A percentile compares a stretch with the other conserved stretches of the same genome.
phyloP scores from a whole-genome alignment of 1,140 invertebrate species.

The Dinoponera quadriceps region DNA sequence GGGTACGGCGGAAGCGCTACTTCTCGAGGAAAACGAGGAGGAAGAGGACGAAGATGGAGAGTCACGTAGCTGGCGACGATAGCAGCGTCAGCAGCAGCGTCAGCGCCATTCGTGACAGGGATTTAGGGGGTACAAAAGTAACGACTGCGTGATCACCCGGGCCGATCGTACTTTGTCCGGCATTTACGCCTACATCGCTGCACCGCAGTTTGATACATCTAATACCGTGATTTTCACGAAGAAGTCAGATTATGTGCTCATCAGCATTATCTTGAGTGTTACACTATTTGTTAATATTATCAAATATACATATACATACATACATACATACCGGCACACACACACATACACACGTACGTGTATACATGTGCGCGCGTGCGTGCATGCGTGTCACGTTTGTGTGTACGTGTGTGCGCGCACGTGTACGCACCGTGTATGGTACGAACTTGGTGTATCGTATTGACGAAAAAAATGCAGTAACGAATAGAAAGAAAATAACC shows the following conservation, averaged over 20 bases:
- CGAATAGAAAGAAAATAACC: slow-evolving; percentile 57
- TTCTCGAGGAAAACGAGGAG: slow-evolving; percentile 86
- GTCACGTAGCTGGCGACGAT: slow-evolving; percentile 87
- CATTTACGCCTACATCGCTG: slow-evolving; percentile 69
- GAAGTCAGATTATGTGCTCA: slow-evolving; percentile 71
- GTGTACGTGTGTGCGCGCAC: too few relatives aligned
- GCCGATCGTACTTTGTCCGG: slow-evolving; percentile 63
- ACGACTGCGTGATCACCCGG: slow-evolving; percentile 69
- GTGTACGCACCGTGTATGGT: not conserved
- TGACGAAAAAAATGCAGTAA: slow-evolving; percentile 38
- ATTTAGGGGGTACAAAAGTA: slow-evolving; percentile 62
- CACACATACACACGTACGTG: too few relatives aligned
- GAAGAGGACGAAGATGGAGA: slow-evolving; percentile 88
- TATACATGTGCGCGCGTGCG: too few relatives aligned
- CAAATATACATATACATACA: slow-evolving; percentile 68
- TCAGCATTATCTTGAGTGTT: slow-evolving; percentile 80
- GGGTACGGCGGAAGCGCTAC: slow-evolving; percentile 79
- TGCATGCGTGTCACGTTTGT: too few relatives aligned
- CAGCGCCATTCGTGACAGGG: slow-evolving; percentile 74
- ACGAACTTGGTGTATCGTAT: slow-evolving; percentile 54
- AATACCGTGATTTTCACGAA: slow-evolving; percentile 71
- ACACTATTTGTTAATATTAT: slow-evolving; percentile 79
- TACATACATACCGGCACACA: not conserved
- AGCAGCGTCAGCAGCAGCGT: slow-evolving; percentile 81
- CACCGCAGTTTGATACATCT: slow-evolving; percentile 70